Evolutionary conservation across 2,797 vertebrate species (phyloP), one percentile per base, ranked within the genome.

Genomic region (Perodicticus potto): DNA sequence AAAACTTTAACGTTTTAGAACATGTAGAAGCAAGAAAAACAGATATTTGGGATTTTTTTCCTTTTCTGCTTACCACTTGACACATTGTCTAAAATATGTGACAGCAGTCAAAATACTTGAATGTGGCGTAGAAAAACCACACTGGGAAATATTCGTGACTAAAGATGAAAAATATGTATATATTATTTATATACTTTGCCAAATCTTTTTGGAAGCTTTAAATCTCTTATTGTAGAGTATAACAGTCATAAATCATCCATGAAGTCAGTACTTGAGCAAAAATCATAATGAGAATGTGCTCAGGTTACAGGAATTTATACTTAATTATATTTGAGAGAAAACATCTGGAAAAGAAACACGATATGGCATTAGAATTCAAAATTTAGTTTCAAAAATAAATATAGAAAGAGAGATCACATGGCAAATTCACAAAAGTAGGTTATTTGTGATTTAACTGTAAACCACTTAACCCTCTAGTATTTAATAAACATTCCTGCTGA

Each of bases 241-340:
- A 97, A 97, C 14, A 37, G 95, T 76, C 96, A 98, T 98, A 98
- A 98, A 98, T 98, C 97, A 98, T 85, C 96, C 94, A 85, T 97
- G 96, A 98, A 98, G 97, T 97, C 98, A 98, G 95, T 94, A 97
- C 97, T 97, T 98, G 93, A 98, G 94, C 97, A 98, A 98, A 98
- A 98, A 97, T 93, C 97, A 96, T 98, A 98, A 98, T 96, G 97
- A 98, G 98, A 98, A 98, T 93, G 96, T 86, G 97, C 97, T 98
- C 98, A 96, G 90, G 97, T 98, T 98, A 98, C 98, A 98, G 96
- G 96, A 97, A 98, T 98, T 98, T 98, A 98, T 97, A 97, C 83
- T 98, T 98, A 98, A 98, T 98, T 98, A 98, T 94, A 98, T 6
- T 96, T 98, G 98, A 98, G 98, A 98, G 97, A 98, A 98, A 98